Evolutionary conservation across 2,888 invertebrate species (phyloP).

Genomic region (Drosophila emarginata): DNA sequence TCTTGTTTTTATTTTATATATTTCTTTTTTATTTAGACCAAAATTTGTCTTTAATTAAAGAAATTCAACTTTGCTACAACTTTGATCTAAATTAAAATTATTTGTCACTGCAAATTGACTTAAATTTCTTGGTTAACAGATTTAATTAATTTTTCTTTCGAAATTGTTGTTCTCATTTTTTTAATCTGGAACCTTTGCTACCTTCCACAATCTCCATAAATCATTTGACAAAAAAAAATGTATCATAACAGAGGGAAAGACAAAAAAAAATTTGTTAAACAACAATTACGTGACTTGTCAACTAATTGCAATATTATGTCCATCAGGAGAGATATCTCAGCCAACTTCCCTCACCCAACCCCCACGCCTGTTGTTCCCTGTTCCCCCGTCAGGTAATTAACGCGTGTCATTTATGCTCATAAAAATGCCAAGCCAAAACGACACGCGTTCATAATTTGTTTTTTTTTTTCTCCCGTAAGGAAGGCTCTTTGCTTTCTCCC

Average conservation of each 20-base stretch:
- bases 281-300: slow-evolving; percentile 78
- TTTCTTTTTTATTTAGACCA: too few species aligned
- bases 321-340: slow-evolving; percentile 31
- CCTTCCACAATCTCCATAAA: slow-evolving; percentile 6
- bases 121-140: neutral
- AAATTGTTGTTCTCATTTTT: neutral
- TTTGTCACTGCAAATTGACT: neutral
- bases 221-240: slow-evolving; percentile 18
- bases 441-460: slow-evolving; percentile 74
- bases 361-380: neutral
- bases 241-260: slow-evolving; percentile 25
- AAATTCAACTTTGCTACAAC: too few species aligned
- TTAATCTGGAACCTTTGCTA: neutral
- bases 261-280: slow-evolving; percentile 48
- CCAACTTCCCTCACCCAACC: neutral
- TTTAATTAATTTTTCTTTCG: neutral
- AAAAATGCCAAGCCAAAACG: slow-evolving; percentile 62
- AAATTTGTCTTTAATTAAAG: too few species aligned
- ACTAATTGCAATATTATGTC: slow-evolving; percentile 78
- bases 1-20: too few species aligned
- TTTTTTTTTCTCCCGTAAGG: slow-evolving; percentile 15
- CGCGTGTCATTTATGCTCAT: slow-evolving; percentile 72
- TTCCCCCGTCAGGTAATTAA: slow-evolving; percentile 61
- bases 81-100: too few species aligned
- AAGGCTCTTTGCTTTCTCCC: neutral